Base-by-base conservation (phyloP, 2,888 invertebrate species). In the Eupithecia centaureata region DNA sequence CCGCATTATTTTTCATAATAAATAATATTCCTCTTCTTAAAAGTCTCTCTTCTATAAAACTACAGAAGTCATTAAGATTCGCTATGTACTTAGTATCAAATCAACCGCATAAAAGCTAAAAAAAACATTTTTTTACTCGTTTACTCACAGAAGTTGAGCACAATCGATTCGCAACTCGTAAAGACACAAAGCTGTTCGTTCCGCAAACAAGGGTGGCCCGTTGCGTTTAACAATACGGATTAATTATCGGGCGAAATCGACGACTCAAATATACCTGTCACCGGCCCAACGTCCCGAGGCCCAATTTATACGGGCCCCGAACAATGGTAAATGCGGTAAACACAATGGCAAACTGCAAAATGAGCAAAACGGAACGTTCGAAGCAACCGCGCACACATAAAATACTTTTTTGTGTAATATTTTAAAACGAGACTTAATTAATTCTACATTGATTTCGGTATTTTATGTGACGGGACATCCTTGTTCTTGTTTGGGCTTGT, bases 231-330 rank as follows among this genome's bases (percentile, higher is more conserved):
- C 92, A 92, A 91, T 90, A 90, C 89, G 88, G 93, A 93, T 92
- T 93, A 92, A 93, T 93, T 93, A 93, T 92, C 91, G 90, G 84
- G 85, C 84, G 84, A 92, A 92, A 90, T 88, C 90, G 91, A 86
- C 87, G 87, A 91, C 86, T 92, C 92, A 92, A 92, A 93, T 92
- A 92, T 92, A 92, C 92, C 93, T 93, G 93, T 92, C 93, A 90
- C 85, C 83, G 85, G 78, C 84, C 86, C 85, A 86, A 87, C 86
- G 90, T 86, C 22, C 57, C 86, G 88, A 84, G 83, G 82, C 78
- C 89, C 90, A 91, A 93, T 92, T 93, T 93, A 93, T 93, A 91
- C 86, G 86, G 88, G 79, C 82, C 79, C 78, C 78, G 89, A 91
- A 93, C 93, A 93, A 93, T 92, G 93, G 92, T 91, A 89, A 91